Evolutionary conservation across 2,113 vertebrate species (phyloP).

Genomic region (Leucopsar rothschildi): DNA sequence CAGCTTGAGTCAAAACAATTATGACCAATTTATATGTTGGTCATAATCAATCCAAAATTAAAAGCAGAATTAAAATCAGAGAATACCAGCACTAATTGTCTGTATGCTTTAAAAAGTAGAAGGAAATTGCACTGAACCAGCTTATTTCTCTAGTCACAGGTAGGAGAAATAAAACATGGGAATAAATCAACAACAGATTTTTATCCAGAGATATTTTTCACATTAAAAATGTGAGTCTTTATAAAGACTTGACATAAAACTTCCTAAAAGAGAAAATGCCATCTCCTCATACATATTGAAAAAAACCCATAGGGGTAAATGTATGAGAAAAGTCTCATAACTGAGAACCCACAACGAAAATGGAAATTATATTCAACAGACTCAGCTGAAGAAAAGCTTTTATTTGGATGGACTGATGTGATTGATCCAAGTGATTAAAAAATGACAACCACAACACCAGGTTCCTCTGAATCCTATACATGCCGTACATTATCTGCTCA

Average conservation of each 20-base stretch:
- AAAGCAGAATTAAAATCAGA: not conserved
- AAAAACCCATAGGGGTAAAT: not conserved
- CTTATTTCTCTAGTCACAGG: not conserved
- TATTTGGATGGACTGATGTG: not conserved
- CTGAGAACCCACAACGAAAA: not conserved
- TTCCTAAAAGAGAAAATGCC: not conserved
- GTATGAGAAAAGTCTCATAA: not conserved
- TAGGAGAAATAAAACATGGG: not conserved
- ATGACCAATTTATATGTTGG: not conserved
- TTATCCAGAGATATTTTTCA: constrained; percentile 15
- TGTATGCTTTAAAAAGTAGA: not conserved
- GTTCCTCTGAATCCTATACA: not conserved
- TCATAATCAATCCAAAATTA: not conserved
- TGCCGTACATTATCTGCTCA: not conserved
- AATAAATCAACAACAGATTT: constrained; percentile 44
- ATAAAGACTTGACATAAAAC: not conserved
- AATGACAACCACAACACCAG: not conserved
- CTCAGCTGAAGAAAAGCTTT: not conserved
- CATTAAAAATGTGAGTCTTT: not conserved
- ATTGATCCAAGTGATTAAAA: not conserved
- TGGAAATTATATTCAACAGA: not conserved
- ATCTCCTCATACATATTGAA: not conserved
- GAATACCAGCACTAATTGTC: not conserved
- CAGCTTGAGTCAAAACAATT: not conserved
- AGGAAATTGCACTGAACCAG: not conserved